phyloP scores from a whole-genome alignment of 2,888 invertebrate genomes.

The Caenorhabditis uteleia region DNA sequence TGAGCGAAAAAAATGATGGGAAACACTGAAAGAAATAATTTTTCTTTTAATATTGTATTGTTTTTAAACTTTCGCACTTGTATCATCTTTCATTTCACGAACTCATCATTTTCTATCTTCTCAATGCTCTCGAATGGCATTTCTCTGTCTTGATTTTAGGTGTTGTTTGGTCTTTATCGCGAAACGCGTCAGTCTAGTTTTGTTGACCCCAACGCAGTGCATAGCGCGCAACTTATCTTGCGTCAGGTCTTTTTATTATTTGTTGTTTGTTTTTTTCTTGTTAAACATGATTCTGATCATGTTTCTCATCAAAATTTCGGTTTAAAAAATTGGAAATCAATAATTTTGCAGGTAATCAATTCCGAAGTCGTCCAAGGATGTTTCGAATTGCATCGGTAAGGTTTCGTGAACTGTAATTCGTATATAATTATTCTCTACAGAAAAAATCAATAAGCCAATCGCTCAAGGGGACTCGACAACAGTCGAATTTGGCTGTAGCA shows the following conservation, averaged over 20 bases:
- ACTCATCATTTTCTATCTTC: no score
- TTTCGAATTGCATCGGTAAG: conserved; percentile 39
- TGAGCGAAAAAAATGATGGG: background rate
- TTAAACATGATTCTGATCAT: background rate
- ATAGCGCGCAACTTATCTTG: conserved; percentile 25
- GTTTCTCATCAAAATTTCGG: no score
- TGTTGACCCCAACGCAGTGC: conserved; percentile 24
- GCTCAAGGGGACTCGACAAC: conserved; percentile 40
- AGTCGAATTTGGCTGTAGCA: conserved; percentile 38
- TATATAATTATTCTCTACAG: conserved; percentile 20
- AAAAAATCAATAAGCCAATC: conserved; percentile 43
- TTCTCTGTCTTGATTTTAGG: no score
- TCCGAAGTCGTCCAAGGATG: conserved; percentile 25
- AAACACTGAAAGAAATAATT: no score
- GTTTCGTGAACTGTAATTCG: background rate
- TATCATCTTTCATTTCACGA: no score
- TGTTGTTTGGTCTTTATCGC: no score
- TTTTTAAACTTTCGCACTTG: no score
- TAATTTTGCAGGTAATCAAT: conserved; percentile 28
- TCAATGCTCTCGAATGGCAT: no score
- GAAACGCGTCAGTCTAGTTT: background rate
- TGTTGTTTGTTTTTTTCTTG: conserved; percentile 13
- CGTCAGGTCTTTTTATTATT: conserved; percentile 13
- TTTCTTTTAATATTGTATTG: no score
- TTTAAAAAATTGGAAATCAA: background rate